Percentiles rank a stretch among this genome's conserved stretches.
These are phyloP conservation scores for Carlito syrichta DNA, from an alignment of 2,113 vertebrate genomes.

Conservation along the genomic window DNA sequence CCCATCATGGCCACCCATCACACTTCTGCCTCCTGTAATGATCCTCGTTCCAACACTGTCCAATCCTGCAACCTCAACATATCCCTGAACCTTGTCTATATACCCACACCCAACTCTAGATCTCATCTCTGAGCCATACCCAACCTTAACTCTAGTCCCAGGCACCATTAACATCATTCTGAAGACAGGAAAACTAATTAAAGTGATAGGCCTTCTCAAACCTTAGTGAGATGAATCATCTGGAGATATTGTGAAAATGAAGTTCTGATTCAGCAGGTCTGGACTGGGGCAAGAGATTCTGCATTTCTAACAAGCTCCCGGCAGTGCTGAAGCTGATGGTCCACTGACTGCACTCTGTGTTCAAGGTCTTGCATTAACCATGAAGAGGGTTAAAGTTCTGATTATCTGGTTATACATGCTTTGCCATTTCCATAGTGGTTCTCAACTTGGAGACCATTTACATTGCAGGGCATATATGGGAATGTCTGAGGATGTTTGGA, in stretches of 20 bases:
- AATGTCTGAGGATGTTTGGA: neutral
- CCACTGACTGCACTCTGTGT: neutral
- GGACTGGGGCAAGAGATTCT: too few species aligned
- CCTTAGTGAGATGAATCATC: neutral
- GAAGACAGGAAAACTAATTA: neutral
- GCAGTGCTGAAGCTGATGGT: neutral
- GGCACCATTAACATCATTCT: neutral
- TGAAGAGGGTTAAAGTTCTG: neutral
- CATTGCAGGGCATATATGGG: neutral
- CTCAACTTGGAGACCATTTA: neutral
- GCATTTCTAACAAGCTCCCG: neutral
- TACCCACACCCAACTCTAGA: neutral
- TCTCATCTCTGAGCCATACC: neutral
- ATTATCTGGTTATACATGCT: neutral
- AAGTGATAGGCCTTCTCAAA: neutral
- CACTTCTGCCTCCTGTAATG: neutral
- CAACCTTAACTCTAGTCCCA: neutral
- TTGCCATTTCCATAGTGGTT: neutral
- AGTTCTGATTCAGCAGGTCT: neutral
- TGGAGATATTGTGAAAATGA: neutral
- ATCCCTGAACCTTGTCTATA: neutral
- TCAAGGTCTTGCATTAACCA: neutral
- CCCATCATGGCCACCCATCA: neutral
- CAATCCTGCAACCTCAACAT: neutral
- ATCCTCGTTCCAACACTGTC: neutral